Evolutionary conservation across 2,113 vertebrate genomes (phyloP), one percentile per base, ranked within the genome.

Genomic region (Neodontobutis hainanensis): DNA sequence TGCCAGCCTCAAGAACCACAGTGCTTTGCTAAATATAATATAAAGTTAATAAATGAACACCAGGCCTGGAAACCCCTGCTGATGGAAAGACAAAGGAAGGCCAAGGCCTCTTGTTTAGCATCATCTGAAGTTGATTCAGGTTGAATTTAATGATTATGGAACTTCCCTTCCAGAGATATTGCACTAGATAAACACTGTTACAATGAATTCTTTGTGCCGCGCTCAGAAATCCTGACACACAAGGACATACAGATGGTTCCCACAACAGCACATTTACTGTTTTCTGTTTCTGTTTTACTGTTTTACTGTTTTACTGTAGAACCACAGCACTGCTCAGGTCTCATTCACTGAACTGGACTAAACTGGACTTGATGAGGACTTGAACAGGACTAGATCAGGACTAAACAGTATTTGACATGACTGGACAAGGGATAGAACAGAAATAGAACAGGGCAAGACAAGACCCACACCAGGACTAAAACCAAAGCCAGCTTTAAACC

Each of bases 271-370:
- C 76, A 75, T 77, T 80, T 52, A 43, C 49, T 2, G 36, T 76
- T 85, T n/a, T 84, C 19, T 78, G 74, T 81, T 76, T 77, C 52
- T 75, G 46, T 75, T 80, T n/a, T n/a, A n/a, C n/a, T n/a, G n/a
- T n/a, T n/a, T n/a, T n/a, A n/a, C n/a, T n/a, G n/a, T n/a, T n/a
- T n/a, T 77, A 62, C 68, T 67, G 62, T 68, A n/a, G 42, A 51
- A 45, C 68, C 11, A 32, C 46, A 59, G 16, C 15, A 47, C 47
- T 16, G 36, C 38, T 40, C 38, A 35, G 34, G 32, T 55, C 19
- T 27, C 19, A 27, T 27, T 1, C 19, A 27, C 19, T 27, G 19
- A 27, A 40, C 38, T 40, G 38, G 38, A 40, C 38, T 40, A 40
- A 40, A 40, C 38, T 27, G 19, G 19, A 27, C 38, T 40, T 5